Base-by-base conservation (phyloP, 2,797 vertebrate species). In the Poeciliopsis infans region DNA sequence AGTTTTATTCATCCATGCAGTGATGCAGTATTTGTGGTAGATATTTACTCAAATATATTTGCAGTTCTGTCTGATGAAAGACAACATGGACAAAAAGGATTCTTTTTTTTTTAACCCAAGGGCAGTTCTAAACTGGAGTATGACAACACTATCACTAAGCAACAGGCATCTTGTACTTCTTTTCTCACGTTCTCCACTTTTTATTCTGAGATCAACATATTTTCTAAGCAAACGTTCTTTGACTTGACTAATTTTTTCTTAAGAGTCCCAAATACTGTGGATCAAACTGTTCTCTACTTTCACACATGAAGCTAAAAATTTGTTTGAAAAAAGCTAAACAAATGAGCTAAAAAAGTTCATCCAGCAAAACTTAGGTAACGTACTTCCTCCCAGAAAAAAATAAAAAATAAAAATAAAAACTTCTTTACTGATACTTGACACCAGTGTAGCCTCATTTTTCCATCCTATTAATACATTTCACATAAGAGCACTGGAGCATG, bases 301-400 rank as follows among this genome's bases (percentile, higher is more conserved):
- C 59, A 31, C 6, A 25, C 33, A 73, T 86, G 74, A 82, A 89
- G 81, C 80, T 70, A 69, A 72, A 49, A 78, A 79, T 49, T 43
- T 87, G 75, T 81, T 87, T 73, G 68, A 79, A 84, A 51, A 85
- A 51, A 53, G 20, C 49, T 66, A 47, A 92, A 53, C 78, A 82
- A 53, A 25, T 10, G 2, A 53, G 20, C 55, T 72, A 55, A 80
- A 79, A 77, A 83, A 59, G 79, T 86, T 61, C 74, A 85, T 39
- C 7, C 68, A 80, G 86, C 79, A 81, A 73, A 90, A 84, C 43
- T 66, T 79, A 18, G 80, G n/a, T 87, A 85, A 87, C 87, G 66
- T 77, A 85, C 89, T 78, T 87, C 41, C 46, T 77, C 16, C 45
- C 74, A 70, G 82, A 76, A 88, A 94, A 91, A 86, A 87, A 87